Percentiles rank a stretch among this genome's conserved stretches.
Evolutionary conservation across 2,888 invertebrate species (phyloP).

Genomic region (Pyrocoelia pectoralis): DNA sequence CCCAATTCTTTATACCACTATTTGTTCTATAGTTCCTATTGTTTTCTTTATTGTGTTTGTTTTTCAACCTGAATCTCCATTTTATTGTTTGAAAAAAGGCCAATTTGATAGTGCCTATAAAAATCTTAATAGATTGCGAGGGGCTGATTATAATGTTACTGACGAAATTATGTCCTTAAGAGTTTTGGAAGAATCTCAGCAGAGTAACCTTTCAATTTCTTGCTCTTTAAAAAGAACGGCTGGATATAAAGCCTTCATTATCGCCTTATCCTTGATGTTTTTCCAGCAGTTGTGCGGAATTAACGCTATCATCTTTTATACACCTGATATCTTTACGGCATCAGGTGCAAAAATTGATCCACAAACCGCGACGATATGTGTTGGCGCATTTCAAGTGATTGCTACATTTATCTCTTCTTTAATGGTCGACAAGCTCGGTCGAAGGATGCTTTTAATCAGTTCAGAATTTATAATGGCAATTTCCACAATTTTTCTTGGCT

Average conservation of each 20-base stretch:
- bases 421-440: conserved; percentile 82
- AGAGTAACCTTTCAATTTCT: conserved; percentile 64
- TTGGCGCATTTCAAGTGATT: conserved; percentile 82
- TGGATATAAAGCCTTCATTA: conserved; percentile 73
- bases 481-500: conserved; percentile 73
- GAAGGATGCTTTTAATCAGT: conserved; percentile 76
- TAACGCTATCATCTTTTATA: conserved; percentile 85
- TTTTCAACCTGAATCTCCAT: conserved; percentile 89
- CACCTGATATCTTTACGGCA: conserved; percentile 74
- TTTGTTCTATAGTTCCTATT: conserved; percentile 73
- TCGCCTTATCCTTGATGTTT: conserved; percentile 83
- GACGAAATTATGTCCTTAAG: conserved; percentile 73
- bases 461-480: conserved; percentile 77
- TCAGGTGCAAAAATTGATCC: conserved; percentile 69
- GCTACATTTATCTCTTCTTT: conserved; percentile 79
- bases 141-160: conserved; percentile 73
- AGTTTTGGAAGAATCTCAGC: conserved; percentile 61
- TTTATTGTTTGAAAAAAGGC: conserved; percentile 72
- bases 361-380: conserved; percentile 74
- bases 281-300: conserved; percentile 89
- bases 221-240: conserved; percentile 62
- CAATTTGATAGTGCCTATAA: conserved; percentile 71
- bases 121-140: conserved; percentile 78
- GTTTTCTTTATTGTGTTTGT: conserved; percentile 76
- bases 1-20: conserved; percentile 68